Evolutionary conservation across 2,888 invertebrate genomes (phyloP), one percentile per base, ranked within the genome.

Genomic region (Sepiola atlantica): DNA sequence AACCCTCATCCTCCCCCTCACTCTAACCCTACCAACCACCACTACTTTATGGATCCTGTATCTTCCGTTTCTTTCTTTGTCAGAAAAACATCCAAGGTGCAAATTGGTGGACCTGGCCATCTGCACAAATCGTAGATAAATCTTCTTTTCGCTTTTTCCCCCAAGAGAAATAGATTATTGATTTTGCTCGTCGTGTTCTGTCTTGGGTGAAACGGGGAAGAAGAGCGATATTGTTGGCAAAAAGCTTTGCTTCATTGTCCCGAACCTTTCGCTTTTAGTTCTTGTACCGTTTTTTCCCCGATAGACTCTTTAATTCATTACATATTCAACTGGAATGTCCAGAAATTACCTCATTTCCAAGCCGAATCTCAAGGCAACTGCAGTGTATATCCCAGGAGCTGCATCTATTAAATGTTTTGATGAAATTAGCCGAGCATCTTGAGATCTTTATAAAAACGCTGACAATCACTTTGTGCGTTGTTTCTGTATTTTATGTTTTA

Each of bases 221-320:
- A 14, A 77, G 77, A 32, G 45, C 8, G n/a, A n/a, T n/a, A n/a
- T n/a, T 77, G n/a, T 77, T 18, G n/a, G 77, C 77, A 77, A 77
- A 77, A n/a, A 77, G 77, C n/a, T 77, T 77, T n/a, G 77, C 16
- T 77, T n/a, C 77, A 77, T 77, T 77, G 32, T 32, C n/a, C n/a
- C 14, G 14, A 18, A 77, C n/a, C n/a, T 45, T 45, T 77, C n/a
- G 14, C n/a, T n/a, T 77, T n/a, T 77, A 16, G n/a, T n/a, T 77
- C 14, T 4, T 77, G 77, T 77, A n/a, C n/a, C 77, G n/a, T 77
- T 77, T 45, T 45, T 45, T 8, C 45, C 77, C 32, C 16, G n/a
- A 32, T 77, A 77, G 77, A 77, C 77, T 77, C 77, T 77, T 77
- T 77, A 77, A 77, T 77, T 77, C 77, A 77, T 77, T 77, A 77